Conservation (phyloP, 2,888 invertebrate genomes). For the Sicus ferrugineus region DNA sequence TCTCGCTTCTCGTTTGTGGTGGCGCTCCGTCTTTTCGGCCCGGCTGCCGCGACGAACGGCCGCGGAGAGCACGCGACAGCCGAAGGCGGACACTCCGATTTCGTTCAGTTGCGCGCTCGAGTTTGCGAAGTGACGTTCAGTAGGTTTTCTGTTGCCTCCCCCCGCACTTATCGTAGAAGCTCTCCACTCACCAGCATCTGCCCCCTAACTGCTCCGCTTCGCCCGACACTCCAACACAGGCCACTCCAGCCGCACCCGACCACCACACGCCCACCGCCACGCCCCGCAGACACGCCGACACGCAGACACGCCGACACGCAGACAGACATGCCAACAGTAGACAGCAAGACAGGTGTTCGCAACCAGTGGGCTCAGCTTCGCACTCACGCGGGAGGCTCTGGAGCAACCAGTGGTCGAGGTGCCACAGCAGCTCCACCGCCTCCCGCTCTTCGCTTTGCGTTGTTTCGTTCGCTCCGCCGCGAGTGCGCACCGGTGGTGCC, state of each 20-base stretch:
- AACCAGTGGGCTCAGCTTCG: not conserved
- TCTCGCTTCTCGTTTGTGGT: not conserved
- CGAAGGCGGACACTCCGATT: no score
- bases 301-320: not conserved
- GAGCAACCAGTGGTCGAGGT: constrained; percentile 14
- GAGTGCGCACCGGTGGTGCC: not conserved
- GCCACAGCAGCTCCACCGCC: not conserved
- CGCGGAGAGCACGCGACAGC: no score
- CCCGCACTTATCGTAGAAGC: no score
- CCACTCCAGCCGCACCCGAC: not conserved
- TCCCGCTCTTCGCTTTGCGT: not conserved
- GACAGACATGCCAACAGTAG: constrained; percentile 10
- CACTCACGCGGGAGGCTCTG: constrained; percentile 11
- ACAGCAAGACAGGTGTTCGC: constrained; percentile 20
- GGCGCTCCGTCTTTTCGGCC: no score
- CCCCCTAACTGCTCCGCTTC: constrained; percentile 15
- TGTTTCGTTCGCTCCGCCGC: not conserved
- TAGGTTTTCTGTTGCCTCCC: no score
- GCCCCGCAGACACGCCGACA: not conserved
- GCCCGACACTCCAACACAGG: constrained; percentile 6
- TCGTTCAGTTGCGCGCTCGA: no score
- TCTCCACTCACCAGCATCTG: no score
- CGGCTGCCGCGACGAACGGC: no score
- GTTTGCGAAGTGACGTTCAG: no score
- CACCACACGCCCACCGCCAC: constrained; percentile 19